Percentiles rank a stretch among this genome's conserved stretches.
Conservation (phyloP, 2,888 invertebrate genomes). For the Caenorhabditis drosophilae region DNA sequence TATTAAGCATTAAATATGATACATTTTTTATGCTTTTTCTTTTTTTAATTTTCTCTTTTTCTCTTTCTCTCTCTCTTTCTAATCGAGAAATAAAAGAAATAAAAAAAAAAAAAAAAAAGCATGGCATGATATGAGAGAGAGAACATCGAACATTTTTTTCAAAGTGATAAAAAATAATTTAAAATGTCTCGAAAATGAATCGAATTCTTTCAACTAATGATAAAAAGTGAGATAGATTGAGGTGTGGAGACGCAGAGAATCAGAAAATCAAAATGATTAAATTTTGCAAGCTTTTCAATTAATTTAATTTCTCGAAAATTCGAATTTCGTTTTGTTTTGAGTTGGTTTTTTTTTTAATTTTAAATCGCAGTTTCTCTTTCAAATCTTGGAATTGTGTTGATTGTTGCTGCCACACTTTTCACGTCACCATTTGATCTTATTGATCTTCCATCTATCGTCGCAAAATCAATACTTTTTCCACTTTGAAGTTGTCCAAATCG, state of each 20-base stretch:
- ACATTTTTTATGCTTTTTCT: conserved; percentile 9
- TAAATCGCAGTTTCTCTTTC: conserved; percentile 68
- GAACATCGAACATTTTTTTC: no score
- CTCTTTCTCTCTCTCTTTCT: no score
- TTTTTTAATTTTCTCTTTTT: no score
- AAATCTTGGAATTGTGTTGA: conserved; percentile 49
- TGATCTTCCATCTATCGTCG: conserved; percentile 10
- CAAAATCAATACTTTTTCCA: not conserved
- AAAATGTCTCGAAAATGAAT: not conserved
- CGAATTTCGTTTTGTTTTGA: not conserved
- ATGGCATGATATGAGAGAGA: no score
- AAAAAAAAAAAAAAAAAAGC: no score
- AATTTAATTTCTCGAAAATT: conserved; percentile 12
- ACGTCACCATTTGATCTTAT: conserved; percentile 6
- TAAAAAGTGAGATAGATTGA: not conserved
- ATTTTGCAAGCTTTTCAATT: not conserved
- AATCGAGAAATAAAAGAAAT: no score
- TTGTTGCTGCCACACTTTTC: conserved; percentile 40
- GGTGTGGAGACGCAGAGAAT: no score
- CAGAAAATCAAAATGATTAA: not conserved
- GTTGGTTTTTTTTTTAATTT: no score
- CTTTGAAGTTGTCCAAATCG: not conserved
- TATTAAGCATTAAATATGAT: conserved; percentile 6
- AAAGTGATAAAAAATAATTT: not conserved
- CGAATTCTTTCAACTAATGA: not conserved